These are phyloP conservation scores for Pachyrhynchus sulphureomaculatus DNA, from an alignment of 1,140 invertebrate species.

Conservation along the genomic window DNA sequence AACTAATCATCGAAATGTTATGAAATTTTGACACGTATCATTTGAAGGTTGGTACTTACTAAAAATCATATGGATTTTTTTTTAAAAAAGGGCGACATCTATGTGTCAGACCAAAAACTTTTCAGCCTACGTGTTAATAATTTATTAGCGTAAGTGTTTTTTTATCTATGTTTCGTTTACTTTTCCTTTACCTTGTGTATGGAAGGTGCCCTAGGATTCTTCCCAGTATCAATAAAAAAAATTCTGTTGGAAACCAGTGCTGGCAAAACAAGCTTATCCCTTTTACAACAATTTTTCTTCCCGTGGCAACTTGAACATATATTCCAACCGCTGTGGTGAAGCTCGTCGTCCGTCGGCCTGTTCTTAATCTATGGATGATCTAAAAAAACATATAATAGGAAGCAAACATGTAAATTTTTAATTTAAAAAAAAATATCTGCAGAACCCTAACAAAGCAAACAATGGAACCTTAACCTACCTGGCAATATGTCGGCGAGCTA, in stretches of 20 bases:
- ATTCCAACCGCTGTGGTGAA: constrained; percentile 97
- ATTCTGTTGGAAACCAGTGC: constrained; percentile 79
- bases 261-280: constrained; percentile 82
- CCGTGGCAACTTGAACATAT: constrained; percentile 84
- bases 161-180: no score
- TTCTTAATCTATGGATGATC: constrained; percentile 84
- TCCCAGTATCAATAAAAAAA: constrained; percentile 81
- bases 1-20: no score
- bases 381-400: constrained; percentile 49
- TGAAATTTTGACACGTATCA: no score
- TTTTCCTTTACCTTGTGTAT: constrained; percentile 61
- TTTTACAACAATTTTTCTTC: constrained; percentile 54
- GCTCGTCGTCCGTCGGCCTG: constrained; percentile 81
- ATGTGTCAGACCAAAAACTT: no score
- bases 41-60: no score
- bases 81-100: no score
- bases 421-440: constrained; percentile 6
- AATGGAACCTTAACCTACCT: constrained; percentile 66
- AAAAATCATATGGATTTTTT: no score
- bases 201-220: constrained; percentile 62
- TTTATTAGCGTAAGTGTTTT: background rate
- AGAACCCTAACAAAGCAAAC: background rate
- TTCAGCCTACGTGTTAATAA: no score
- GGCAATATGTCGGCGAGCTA: constrained; percentile 76
- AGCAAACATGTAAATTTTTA: background rate